Conservation (phyloP, 2,113 vertebrate species). For the Phylloscopus trochiloides region DNA sequence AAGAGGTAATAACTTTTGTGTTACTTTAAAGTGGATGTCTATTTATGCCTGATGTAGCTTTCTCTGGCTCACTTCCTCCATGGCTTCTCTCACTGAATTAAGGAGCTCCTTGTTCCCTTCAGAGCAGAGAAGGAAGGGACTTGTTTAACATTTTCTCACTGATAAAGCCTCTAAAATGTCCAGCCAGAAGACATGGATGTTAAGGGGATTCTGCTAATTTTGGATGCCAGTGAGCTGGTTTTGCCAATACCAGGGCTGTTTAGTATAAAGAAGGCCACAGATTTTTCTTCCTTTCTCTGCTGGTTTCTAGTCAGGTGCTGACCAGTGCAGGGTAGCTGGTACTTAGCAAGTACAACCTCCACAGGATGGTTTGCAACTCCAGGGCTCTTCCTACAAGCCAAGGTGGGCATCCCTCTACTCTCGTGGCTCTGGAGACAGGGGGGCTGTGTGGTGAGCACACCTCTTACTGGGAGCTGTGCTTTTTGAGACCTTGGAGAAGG, state of each 20-base stretch:
- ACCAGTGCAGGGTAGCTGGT: background rate
- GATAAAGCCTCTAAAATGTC: background rate
- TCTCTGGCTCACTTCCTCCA: background rate
- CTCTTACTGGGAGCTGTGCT: background rate
- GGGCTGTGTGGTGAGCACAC: background rate
- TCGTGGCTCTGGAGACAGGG: background rate
- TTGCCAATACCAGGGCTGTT: background rate
- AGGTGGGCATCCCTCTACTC: background rate
- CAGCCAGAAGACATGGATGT: background rate
- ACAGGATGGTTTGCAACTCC: background rate
- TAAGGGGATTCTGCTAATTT: background rate
- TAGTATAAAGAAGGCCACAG: background rate
- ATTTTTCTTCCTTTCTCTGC: background rate
- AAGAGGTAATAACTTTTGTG: slow-evolving; percentile 26
- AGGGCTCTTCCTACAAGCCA: background rate
- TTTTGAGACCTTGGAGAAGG: background rate
- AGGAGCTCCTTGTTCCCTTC: background rate
- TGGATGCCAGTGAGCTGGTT: background rate
- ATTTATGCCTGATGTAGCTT: background rate
- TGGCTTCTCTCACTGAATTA: background rate
- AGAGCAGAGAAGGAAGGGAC: background rate
- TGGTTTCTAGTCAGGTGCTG: background rate
- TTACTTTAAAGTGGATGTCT: background rate
- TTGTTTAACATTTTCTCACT: background rate
- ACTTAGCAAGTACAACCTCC: background rate